phyloP scores from a whole-genome alignment of 2,113 vertebrate genomes.

The Rhynchopsitta pachyrhyncha region DNA sequence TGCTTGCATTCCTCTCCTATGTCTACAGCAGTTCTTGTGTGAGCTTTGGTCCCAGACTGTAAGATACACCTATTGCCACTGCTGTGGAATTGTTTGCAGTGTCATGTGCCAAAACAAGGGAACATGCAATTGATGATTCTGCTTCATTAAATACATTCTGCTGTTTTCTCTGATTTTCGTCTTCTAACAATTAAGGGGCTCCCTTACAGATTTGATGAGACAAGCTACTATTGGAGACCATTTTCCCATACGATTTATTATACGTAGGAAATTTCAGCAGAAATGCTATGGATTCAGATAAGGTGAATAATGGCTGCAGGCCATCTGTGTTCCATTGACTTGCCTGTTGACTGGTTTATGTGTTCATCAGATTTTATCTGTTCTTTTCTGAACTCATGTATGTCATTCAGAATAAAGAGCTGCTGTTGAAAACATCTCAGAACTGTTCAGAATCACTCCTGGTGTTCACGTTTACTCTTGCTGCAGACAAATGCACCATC shows the following conservation, averaged over 20 bases:
- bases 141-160: not conserved
- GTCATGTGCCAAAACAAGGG: not conserved
- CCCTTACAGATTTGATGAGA: not conserved
- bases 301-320: constrained; percentile 12
- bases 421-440: constrained; percentile 31
- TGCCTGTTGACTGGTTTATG: constrained; percentile 38
- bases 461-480: constrained; percentile 12
- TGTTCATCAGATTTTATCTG: constrained; percentile 48
- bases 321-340: constrained; percentile 3
- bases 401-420: constrained; percentile 45
- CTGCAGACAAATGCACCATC: constrained; percentile 40
- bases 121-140: not conserved
- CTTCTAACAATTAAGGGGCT: not conserved
- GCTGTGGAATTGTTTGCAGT: not conserved
- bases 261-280: constrained; percentile 2
- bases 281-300: not conserved
- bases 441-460: not conserved
- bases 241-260: constrained; percentile 9
- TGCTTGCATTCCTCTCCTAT: not conserved
- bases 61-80: not conserved
- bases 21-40: not conserved
- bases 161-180: not conserved
- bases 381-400: constrained; percentile 41
- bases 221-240: not conserved
- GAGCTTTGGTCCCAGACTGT: not conserved